Evolutionary conservation across 2,888 invertebrate species (phyloP), one percentile per base, ranked within the genome.

Genomic region (Octonoba sinensis): DNA sequence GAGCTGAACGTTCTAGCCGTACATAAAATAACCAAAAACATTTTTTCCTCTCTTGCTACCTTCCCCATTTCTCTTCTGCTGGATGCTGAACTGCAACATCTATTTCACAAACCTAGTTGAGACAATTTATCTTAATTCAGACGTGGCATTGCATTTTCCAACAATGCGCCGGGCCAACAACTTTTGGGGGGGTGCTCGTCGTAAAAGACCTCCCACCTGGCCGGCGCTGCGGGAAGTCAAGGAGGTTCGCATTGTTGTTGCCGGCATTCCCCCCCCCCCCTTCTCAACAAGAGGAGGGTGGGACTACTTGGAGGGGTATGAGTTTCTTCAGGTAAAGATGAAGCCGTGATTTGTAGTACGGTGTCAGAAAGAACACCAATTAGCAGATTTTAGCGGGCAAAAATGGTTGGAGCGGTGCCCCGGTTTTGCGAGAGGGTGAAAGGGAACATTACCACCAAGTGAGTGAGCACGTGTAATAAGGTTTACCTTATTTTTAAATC

Each of bases 51-150:
- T 46, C 60, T 8, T 60, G 13, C 36, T 16, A 3, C n/a, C n/a
- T 16, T 51, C 36, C 13, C 46, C 36, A 16, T 16, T n/a, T n/a
- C 46, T 13, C 51, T 46, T 16, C 36, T 20, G 18, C 13, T 24
- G 15, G 46, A 36, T 22, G n/a, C 57, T 57, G 20, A n/a, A 36
- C 46, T n/a, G 15, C 47, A 64, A 51, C 66, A 46, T 62, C 73
- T 56, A 56, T 69, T 76, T 69, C 59, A 60, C 3, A 22, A 11
- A 13, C 8, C 16, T 12, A 22, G 54, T 16, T 24, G 24, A 70
- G 67, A 79, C 79, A 73, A 79, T 79, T 73, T 79, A 73, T 79
- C 73, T 79, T 79, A 79, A 79, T 79, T 67, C 72, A n/a, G 36
- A 57, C 27, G 22, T 36, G 22, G 18, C 56, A 12, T 22, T 46